Conservation (phyloP, 2,888 invertebrate genomes). For the Drosophila antonietae region DNA sequence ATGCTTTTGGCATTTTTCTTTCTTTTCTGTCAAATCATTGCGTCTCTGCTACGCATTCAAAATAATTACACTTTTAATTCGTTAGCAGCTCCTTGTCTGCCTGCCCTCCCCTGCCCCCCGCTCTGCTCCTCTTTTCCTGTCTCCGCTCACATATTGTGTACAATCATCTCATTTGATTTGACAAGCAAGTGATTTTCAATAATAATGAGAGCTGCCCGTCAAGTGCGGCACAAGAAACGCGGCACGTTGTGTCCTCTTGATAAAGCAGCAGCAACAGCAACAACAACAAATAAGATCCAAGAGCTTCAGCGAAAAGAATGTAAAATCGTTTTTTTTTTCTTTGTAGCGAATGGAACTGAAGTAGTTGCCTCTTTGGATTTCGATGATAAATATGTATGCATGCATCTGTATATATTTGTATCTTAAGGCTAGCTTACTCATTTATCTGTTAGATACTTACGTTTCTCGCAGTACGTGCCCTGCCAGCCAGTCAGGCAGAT, state of each 20-base stretch:
- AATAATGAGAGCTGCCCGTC: slow-evolving; percentile 75
- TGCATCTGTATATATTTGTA: not conserved
- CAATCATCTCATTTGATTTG: slow-evolving; percentile 81
- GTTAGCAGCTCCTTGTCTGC: slow-evolving; percentile 57
- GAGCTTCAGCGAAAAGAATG: slow-evolving; percentile 64
- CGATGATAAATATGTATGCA: not conserved
- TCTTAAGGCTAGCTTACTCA: slow-evolving; percentile 1
- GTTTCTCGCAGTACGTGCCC: slow-evolving; percentile 96
- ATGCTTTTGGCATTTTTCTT: slow-evolving; percentile 1
- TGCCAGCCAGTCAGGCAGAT: slow-evolving; percentile 97
- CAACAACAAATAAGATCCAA: slow-evolving; percentile 56
- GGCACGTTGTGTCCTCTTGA: slow-evolving; percentile 63
- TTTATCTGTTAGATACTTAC: slow-evolving; percentile 87
- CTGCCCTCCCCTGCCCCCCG: not conserved
- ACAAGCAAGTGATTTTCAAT: slow-evolving; percentile 81
- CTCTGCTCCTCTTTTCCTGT: not conserved
- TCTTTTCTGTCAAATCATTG: slow-evolving; percentile 67
- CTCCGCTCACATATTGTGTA: slow-evolving; percentile 50
- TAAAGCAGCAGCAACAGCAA: slow-evolving; percentile 32
- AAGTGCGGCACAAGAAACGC: slow-evolving; percentile 54
- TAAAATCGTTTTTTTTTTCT: slow-evolving; percentile 29
- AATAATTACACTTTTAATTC: slow-evolving; percentile 80
- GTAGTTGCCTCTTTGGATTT: slow-evolving; percentile 18
- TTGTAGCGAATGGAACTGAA: slow-evolving; percentile 36
- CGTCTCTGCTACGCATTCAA: slow-evolving; percentile 60